Base-by-base conservation (phyloP, 2,888 invertebrate species). In the Cheilosia grossa region DNA sequence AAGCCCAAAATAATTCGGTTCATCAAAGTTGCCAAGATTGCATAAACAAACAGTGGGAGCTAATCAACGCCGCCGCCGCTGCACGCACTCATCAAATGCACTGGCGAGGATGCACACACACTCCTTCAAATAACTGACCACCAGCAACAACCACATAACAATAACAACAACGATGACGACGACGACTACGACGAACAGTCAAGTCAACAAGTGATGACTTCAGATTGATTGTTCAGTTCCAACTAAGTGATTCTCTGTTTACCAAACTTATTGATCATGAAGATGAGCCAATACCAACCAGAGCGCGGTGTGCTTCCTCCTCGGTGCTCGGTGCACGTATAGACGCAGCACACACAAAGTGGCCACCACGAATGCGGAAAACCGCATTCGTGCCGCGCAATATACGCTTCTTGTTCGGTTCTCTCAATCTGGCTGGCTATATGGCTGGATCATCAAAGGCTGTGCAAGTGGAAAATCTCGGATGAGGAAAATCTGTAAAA, bases 311-410 rank as follows among this genome's bases (percentile, higher is more conserved):
- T 59, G 58, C 58, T 37, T 37, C 37, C 17, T 21, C 17, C 27
- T 27, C 27, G 21, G 21, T n/a, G n/a, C n/a, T 21, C 21, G 30
- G 37, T 69, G 9, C 59, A 82, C 64, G 75, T 54, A 27, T 27
- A 61, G 75, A 78, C 33, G 51, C 33, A 58, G 63, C 27, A 49
- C 81, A 66, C 85, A 72, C 75, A 75, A 85, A 80, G 85, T 85
- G 85, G 85, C 85, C 85, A 85, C 85, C 80, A 85, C 85, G 85
- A 85, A 85, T 85, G 85, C 85, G 85, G 85, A 85, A 85, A 85
- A 85, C 85, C 85, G 53, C 85, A 85, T 85, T 85, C 72, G 81
- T 81, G 81, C 85, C 85, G 77, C 85, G 77, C 77, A 81, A 67
- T 72, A 51, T 51, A 63, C 51, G 24, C 66, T 19, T 59, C 66